phyloP scores from a whole-genome alignment of 2,888 invertebrate species.

The Epiblema foenella region DNA sequence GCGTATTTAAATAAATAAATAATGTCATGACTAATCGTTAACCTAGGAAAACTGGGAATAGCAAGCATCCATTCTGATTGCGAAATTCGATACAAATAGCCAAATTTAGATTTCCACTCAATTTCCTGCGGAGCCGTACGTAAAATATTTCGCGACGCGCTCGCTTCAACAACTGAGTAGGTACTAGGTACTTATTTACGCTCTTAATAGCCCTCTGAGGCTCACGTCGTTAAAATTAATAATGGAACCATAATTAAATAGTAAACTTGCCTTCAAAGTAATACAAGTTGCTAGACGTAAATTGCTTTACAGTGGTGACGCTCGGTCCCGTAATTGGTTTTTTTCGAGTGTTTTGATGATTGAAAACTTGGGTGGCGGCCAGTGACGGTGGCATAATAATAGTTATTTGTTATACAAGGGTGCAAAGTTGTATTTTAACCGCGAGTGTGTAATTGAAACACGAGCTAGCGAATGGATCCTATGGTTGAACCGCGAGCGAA shows the following conservation, averaged over 20 bases:
- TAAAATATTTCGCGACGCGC: not conserved
- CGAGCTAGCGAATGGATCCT: too few relatives aligned
- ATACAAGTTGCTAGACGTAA: conserved; percentile 27
- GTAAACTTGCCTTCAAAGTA: conserved; percentile 23
- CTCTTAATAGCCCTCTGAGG: conserved; percentile 11
- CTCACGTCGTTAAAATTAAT: conserved; percentile 40
- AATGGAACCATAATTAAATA: conserved; percentile 40
- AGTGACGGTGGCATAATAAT: not conserved
- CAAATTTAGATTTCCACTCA: not conserved
- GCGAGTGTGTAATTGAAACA: too few relatives aligned
- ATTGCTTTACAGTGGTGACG: conserved; percentile 20
- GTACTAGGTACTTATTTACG: conserved; percentile 16
- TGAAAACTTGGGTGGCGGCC: not conserved
- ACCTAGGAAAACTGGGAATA: not conserved
- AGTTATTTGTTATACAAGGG: too few relatives aligned
- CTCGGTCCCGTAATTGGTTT: not conserved
- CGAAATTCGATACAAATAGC: not conserved
- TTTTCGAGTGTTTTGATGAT: conserved; percentile 10
- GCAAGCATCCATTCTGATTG: not conserved
- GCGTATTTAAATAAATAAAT: too few relatives aligned
- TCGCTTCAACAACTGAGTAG: not conserved
- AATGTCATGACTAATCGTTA: not conserved
- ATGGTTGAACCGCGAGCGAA: too few relatives aligned
- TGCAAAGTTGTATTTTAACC: too few relatives aligned
- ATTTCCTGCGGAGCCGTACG: too few relatives aligned